Evolutionary conservation across 2,888 invertebrate species (phyloP).

Genomic region (Spialia ferax): DNA sequence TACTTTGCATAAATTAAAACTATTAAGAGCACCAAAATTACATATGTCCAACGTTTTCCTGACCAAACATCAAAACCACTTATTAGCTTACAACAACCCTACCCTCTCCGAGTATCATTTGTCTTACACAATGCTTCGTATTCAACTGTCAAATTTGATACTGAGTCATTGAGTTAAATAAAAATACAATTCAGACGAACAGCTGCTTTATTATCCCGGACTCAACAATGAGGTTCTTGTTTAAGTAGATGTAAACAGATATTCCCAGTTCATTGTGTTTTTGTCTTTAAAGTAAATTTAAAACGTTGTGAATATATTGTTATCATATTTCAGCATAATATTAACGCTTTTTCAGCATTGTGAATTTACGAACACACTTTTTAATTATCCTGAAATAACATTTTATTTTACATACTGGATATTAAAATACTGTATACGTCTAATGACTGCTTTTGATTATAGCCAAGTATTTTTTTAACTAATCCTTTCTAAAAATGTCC

Average conservation of each 20-base stretch:
- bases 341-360: neutral
- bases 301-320: neutral
- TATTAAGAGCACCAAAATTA: neutral
- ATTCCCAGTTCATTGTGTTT: conserved; percentile 8
- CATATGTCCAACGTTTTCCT: neutral
- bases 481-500: too few species aligned
- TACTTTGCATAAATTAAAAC: too few species aligned
- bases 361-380: too few species aligned
- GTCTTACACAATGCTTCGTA: conserved; percentile 57
- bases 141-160: conserved; percentile 67
- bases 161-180: conserved; percentile 47
- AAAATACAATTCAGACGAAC: conserved; percentile 34
- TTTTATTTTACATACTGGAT: too few species aligned
- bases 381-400: too few species aligned
- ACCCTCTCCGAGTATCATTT: conserved; percentile 50
- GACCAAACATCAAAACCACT: neutral
- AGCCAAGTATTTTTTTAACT: too few species aligned
- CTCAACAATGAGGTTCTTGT: conserved; percentile 29
- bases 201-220: conserved; percentile 26
- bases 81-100: conserved; percentile 25
- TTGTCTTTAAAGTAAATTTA: neutral
- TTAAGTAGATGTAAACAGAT: conserved; percentile 22
- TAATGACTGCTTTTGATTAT: too few species aligned
- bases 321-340: neutral
- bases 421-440: too few species aligned